Percentiles rank a stretch among this genome's conserved stretches.
Evolutionary conservation across 2,797 vertebrate species (phyloP).

Genomic region (Pangasius macronema): DNA sequence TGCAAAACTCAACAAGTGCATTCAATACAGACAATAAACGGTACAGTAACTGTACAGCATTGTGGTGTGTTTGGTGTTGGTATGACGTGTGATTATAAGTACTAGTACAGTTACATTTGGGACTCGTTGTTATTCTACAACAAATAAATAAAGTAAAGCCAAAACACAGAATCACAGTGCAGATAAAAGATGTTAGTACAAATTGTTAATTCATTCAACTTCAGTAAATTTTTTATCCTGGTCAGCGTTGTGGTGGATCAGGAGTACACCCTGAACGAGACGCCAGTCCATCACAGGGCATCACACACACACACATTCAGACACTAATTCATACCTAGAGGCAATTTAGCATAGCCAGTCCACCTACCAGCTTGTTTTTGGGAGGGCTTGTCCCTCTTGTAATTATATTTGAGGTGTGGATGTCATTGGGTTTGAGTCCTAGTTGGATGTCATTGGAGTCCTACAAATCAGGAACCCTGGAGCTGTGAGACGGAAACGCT

Average conservation of each 20-base stretch:
- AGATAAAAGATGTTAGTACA: neutral
- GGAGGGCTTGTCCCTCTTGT: too few relatives aligned
- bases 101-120: too few relatives aligned
- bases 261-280: neutral
- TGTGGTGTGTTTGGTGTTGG: too few relatives aligned
- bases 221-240: neutral
- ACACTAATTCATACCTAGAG: neutral
- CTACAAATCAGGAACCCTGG: neutral
- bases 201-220: neutral
- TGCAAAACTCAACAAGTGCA: neutral
- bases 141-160: neutral
- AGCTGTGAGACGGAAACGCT: neutral
- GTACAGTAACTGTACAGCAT: neutral
- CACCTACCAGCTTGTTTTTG: neutral
- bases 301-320: neutral
- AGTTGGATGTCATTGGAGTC: too few relatives aligned
- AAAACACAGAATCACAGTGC: neutral
- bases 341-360: neutral
- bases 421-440: too few relatives aligned
- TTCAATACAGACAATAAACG: neutral
- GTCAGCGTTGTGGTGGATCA: neutral
- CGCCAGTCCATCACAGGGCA: neutral
- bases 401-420: too few relatives aligned
- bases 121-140: too few relatives aligned
- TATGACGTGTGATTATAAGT: too few relatives aligned